Conservation (phyloP, 2,888 invertebrate species). For the Mycogona germanica region DNA sequence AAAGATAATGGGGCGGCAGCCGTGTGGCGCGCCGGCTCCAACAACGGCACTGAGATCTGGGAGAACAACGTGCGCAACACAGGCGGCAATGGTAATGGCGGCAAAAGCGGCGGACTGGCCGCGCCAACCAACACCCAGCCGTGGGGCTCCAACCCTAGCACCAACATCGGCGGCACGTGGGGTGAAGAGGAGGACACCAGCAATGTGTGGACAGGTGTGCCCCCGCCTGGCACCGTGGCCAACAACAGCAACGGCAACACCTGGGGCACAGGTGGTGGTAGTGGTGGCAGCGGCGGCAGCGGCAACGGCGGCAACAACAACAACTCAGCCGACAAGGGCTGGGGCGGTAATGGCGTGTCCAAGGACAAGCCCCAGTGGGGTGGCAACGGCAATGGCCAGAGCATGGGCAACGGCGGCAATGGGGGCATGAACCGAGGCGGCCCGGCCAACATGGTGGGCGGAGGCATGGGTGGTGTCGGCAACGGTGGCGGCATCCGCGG, state of each 20-base stretch:
- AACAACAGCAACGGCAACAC: conserved; percentile 41
- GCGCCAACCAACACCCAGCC: conserved; percentile 62
- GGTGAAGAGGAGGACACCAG: conserved; percentile 84
- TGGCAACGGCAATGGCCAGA: too few species aligned
- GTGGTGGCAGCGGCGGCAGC: conserved; percentile 34
- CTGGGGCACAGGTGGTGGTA: conserved; percentile 37
- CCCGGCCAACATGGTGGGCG: too few species aligned
- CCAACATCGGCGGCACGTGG: conserved; percentile 85
- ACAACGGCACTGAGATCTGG: conserved; percentile 55
- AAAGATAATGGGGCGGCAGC: conserved; percentile 30
- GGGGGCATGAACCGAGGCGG: too few species aligned
- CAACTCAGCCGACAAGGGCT: conserved; percentile 28
- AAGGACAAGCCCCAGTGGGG: too few species aligned
- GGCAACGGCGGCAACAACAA: conserved; percentile 24
- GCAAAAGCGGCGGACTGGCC: conserved; percentile 34
- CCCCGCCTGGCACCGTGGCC: conserved; percentile 34
- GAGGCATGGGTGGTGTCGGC: too few species aligned
- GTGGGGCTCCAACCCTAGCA: conserved; percentile 86
- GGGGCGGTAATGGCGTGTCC: too few species aligned
- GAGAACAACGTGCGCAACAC: conserved; percentile 83
- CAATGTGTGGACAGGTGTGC: conserved; percentile 76
- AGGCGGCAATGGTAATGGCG: conserved; percentile 51
- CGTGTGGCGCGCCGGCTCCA: conserved; percentile 18
- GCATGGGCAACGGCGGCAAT: too few species aligned
- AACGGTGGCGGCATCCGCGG: too few species aligned